These are phyloP conservation scores for Anas flavirostris DNA, from an alignment of 2,797 vertebrate species.

Conservation along the genomic window DNA sequence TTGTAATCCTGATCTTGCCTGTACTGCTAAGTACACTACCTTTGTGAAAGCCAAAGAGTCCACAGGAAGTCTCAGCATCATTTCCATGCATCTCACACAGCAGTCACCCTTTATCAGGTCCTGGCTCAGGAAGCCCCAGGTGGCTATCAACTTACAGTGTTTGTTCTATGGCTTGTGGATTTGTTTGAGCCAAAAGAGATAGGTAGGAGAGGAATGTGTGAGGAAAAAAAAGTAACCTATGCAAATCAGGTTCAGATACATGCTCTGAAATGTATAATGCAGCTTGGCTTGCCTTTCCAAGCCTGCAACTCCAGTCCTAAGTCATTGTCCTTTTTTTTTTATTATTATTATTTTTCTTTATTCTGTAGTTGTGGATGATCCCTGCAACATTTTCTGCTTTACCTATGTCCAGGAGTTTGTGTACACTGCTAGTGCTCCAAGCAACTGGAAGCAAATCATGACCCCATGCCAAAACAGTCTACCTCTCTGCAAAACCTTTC, in stretches of 20 bases:
- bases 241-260: not conserved
- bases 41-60: not conserved
- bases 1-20: not conserved
- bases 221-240: not conserved
- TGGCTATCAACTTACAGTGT: not conserved
- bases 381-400: not conserved
- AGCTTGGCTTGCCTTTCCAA: not conserved
- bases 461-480: not conserved
- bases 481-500: not conserved
- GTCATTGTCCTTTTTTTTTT: not conserved
- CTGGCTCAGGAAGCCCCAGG: not conserved
- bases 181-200: not conserved
- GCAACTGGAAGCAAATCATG: not conserved
- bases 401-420: not conserved
- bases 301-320: not conserved
- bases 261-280: not conserved
- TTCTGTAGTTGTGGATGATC: not conserved
- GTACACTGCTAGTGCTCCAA: not conserved
- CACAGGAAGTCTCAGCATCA: not conserved
- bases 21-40: not conserved
- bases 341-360: not conserved
- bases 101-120: not conserved
- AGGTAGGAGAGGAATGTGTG: not conserved
- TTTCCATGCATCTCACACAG: rapidly evolving
- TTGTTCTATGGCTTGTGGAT: not conserved